Evolutionary conservation across 23 tunicate genomes (phyloP), one percentile per base, ranked within the genome.

Genomic region (Ascidia mentula): DNA sequence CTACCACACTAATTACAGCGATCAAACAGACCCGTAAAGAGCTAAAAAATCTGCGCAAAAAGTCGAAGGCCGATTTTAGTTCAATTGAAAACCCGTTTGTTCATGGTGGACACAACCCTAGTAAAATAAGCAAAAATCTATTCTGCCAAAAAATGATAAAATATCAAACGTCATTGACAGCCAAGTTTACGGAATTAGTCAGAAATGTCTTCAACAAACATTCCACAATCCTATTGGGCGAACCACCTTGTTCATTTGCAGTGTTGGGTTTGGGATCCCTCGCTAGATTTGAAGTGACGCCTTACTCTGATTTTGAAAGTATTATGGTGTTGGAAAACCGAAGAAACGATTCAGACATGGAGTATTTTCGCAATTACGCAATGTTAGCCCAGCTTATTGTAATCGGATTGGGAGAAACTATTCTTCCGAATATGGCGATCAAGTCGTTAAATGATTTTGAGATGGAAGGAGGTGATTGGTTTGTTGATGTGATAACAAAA

Each of bases 211-310:
- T 42, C 34, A 38, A 40, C 5, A n/a, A 77, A 42, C 45, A 69
- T 40, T n/a, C 32, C 12, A 0, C 37, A 0, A 0, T 77, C 12
- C n/a, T n/a, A n/a, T 30, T 40, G 42, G 83, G 83, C 37, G 76
- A 79, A 18, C 72, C 83, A 0, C 83, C 83, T 0, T 79, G 83
- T 38, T n/a, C 32, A 6, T 79, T 60, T 40, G 40, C 74, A 24
- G 72, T 79, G 18, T 34, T 79, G 5, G 83, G 83, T 65, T 69
- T 79, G 74, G 83, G 83, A 34, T 79, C 83, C 60, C 42, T 79
- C 20, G 83, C 83, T 31, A 26, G 74, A 34, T 18, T 39, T 39
- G 81, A 77, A 40, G 70, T 77, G 6, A 77, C 69, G 22, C 53
- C 46, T 39, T 77, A 26, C 72, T 77, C 81, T 42, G 81, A 77